Percentiles rank a stretch among this genome's conserved stretches.
These are phyloP conservation scores for Temnothorax rugatulus DNA, from an alignment of 2,888 invertebrate genomes.

Conservation along the genomic window DNA sequence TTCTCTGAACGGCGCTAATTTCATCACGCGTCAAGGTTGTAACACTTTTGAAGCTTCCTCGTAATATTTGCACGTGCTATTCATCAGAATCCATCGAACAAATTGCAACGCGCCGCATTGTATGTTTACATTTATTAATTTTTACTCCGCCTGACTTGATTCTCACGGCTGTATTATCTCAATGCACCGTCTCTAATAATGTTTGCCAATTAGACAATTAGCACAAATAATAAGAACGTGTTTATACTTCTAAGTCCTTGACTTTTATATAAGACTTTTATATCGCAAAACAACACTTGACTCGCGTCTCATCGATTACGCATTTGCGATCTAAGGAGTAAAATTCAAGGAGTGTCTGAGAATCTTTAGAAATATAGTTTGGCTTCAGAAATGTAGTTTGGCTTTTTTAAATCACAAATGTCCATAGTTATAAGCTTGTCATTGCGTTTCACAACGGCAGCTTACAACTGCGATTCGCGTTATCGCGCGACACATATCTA, in stretches of 20 bases:
- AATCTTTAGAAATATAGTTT: background rate
- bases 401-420: background rate
- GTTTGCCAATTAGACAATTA: background rate
- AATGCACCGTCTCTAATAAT: background rate
- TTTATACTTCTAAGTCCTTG: background rate
- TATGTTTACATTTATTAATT: background rate
- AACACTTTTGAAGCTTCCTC: slow-evolving; percentile 57
- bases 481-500: slow-evolving; percentile 33
- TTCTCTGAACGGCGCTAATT: slow-evolving; percentile 71
- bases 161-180: background rate
- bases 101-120: background rate
- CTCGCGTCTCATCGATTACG: background rate
- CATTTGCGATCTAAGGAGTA: background rate
- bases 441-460: slow-evolving; percentile 21
- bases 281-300: too few species aligned
- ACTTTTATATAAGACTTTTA: background rate
- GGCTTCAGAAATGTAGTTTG: background rate
- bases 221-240: background rate
- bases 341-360: background rate
- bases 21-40: slow-evolving; percentile 66
- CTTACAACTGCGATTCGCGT: slow-evolving; percentile 34
- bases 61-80: slow-evolving; percentile 32
- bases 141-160: background rate
- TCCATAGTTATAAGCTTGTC: background rate
- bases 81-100: slow-evolving; percentile 24